These are phyloP conservation scores for Silurus aristotelis DNA, from an alignment of 2,797 vertebrate genomes.

Conservation along the genomic window DNA sequence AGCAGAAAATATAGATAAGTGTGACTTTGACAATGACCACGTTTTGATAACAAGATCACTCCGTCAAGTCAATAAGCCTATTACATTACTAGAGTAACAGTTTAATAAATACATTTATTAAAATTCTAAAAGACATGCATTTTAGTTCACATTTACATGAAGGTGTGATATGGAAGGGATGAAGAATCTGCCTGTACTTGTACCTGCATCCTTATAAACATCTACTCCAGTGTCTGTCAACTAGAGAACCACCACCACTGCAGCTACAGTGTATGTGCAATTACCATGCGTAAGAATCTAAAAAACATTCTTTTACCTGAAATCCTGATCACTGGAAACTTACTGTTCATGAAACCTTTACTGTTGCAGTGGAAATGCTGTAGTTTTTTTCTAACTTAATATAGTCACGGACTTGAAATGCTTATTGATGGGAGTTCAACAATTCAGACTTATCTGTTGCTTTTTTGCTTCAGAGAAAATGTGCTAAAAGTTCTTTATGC, in stretches of 20 bases:
- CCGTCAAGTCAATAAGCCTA: not conserved
- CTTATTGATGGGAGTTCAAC: not conserved
- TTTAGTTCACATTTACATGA: not conserved
- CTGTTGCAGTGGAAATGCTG: not conserved
- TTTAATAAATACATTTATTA: slow-evolving; percentile 27
- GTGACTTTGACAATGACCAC: too few species aligned
- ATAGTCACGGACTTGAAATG: not conserved
- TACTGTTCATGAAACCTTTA: not conserved
- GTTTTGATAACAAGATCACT: too few species aligned
- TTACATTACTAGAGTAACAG: not conserved
- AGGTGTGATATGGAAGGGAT: not conserved
- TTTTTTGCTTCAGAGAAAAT: not conserved
- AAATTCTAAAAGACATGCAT: slow-evolving; percentile 1
- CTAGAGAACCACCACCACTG: not conserved
- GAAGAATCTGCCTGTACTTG: not conserved
- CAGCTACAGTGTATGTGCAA: not conserved
- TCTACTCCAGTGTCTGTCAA: not conserved
- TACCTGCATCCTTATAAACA: not conserved
- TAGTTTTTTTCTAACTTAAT: not conserved
- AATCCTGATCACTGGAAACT: not conserved
- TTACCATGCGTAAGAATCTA: not conserved
- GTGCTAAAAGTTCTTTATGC: not conserved
- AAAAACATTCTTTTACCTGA: not conserved
- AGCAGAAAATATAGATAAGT: too few species aligned
- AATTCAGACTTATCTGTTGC: not conserved